Conservation (phyloP, 2,888 invertebrate genomes). For the Drosophila neonasuta region DNA sequence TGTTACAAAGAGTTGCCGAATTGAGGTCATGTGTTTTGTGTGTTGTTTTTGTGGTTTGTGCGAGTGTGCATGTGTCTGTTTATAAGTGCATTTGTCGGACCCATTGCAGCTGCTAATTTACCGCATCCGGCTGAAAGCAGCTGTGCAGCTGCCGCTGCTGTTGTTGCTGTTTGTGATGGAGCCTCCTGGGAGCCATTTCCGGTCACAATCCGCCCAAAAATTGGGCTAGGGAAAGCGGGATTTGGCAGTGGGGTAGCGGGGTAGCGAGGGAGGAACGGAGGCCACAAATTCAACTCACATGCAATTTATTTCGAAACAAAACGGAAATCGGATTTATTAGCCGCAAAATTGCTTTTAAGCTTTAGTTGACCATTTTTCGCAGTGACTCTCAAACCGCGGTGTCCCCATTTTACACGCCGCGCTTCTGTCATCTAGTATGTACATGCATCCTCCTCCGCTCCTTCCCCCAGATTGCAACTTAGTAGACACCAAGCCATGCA, state of each 20-base stretch:
- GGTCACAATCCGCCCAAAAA: constrained; percentile 36
- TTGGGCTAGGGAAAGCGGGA: not conserved
- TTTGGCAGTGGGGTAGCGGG: too few species aligned
- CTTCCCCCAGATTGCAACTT: too few species aligned
- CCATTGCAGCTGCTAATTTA: constrained; percentile 66
- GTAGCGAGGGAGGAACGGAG: constrained; percentile 7
- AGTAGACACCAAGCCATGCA: too few species aligned
- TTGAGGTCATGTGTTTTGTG: constrained; percentile 55
- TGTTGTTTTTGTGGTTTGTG: constrained; percentile 24
- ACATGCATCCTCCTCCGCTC: not conserved
- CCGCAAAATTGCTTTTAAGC: constrained; percentile 81
- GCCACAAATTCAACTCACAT: constrained; percentile 30
- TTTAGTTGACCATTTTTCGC: constrained; percentile 53
- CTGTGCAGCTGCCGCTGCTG: constrained; percentile 27
- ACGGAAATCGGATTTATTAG: constrained; percentile 81
- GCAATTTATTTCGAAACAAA: constrained; percentile 79
- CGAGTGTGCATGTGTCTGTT: constrained; percentile 13
- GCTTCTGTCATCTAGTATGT: not conserved
- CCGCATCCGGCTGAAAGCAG: constrained; percentile 66
- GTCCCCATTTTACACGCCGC: constrained; percentile 2
- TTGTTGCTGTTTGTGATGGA: constrained; percentile 21
- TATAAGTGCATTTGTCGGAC: constrained; percentile 42
- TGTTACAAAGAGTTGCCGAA: constrained; percentile 28
- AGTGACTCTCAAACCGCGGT: constrained; percentile 61
- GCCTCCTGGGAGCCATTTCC: constrained; percentile 63